Conservation (phyloP, 2,888 invertebrate genomes). For the Papilio demoleus region DNA sequence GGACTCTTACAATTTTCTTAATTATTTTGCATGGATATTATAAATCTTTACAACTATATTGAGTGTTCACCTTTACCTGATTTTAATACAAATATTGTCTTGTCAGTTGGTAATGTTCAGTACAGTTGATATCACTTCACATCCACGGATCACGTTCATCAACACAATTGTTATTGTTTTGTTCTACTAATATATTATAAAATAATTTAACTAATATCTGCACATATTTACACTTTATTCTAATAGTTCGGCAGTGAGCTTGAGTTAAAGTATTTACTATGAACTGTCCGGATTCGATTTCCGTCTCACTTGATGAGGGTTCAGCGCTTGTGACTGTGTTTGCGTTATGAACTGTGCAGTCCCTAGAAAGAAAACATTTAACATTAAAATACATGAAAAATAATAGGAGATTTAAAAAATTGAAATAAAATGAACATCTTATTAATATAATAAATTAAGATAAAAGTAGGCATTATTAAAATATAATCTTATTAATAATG, state of each 20-base stretch:
- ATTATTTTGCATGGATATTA: neutral
- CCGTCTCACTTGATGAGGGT: slow-evolving; percentile 74
- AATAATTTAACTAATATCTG: slow-evolving; percentile 54
- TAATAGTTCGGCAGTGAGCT: slow-evolving; percentile 59
- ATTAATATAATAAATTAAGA: too few species aligned
- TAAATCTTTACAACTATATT: neutral
- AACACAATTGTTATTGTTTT: slow-evolving; percentile 24
- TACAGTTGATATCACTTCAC: slow-evolving; percentile 2
- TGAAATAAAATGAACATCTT: too few species aligned
- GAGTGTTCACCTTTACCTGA: slow-evolving; percentile 2
- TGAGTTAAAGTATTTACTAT: slow-evolving; percentile 60
- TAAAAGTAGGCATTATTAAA: too few species aligned
- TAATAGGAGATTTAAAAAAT: too few species aligned
- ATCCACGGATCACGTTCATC: slow-evolving; percentile 13
- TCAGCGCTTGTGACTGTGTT: slow-evolving; percentile 71
- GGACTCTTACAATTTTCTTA: slow-evolving; percentile 8
- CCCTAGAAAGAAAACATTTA: slow-evolving; percentile 57
- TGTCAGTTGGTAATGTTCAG: neutral
- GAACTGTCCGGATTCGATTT: slow-evolving; percentile 81
- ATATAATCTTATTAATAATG: too few species aligned
- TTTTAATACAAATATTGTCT: slow-evolving; percentile 14
- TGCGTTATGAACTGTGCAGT: slow-evolving; percentile 76
- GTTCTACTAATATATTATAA: slow-evolving; percentile 13
- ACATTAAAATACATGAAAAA: too few species aligned
- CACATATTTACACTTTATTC: slow-evolving; percentile 62